Conservation (phyloP, 2,888 invertebrate species). For the Volucella inanis region DNA sequence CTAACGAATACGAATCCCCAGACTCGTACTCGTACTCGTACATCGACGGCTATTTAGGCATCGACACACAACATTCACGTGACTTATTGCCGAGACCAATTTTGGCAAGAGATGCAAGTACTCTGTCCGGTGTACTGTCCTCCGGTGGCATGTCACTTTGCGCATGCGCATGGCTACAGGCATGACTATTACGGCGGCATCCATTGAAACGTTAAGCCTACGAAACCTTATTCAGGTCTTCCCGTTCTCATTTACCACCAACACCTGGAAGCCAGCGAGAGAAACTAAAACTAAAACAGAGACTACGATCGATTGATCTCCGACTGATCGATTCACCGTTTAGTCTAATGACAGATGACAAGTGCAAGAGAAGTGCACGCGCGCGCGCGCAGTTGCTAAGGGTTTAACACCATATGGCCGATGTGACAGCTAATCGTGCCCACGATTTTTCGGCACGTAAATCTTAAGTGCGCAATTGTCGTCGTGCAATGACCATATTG, state of each 20-base stretch:
- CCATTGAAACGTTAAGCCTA: slow-evolving; percentile 58
- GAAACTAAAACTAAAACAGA: no score
- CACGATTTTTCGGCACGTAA: slow-evolving; percentile 70
- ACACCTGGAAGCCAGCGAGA: slow-evolving; percentile 41
- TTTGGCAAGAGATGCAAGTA: slow-evolving; percentile 64
- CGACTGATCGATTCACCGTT: slow-evolving; percentile 71
- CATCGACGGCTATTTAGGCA: slow-evolving; percentile 44
- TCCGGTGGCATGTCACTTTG: slow-evolving; percentile 45
- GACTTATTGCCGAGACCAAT: slow-evolving; percentile 74
- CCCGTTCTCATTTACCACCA: slow-evolving; percentile 14
- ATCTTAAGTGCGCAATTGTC: slow-evolving; percentile 24
- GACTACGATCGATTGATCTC: slow-evolving; percentile 63
- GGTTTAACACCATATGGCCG: slow-evolving; percentile 45
- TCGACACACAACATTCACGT: slow-evolving; percentile 66
- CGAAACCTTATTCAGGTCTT: slow-evolving; percentile 43
- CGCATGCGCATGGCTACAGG: slow-evolving; percentile 45
- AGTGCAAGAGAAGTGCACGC: slow-evolving; percentile 53
- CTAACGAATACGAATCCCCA: slow-evolving; percentile 40
- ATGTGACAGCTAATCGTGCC: slow-evolving; percentile 60
- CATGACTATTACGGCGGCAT: slow-evolving; percentile 55
- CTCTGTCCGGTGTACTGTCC: slow-evolving; percentile 15
- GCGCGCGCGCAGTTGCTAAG: slow-evolving; percentile 38
- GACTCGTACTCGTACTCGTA: not conserved
- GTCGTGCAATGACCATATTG: slow-evolving; percentile 70
- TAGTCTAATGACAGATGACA: slow-evolving; percentile 74